Base-by-base conservation (phyloP, 2,113 vertebrate genomes). In the Scophthalmus maximus region DNA sequence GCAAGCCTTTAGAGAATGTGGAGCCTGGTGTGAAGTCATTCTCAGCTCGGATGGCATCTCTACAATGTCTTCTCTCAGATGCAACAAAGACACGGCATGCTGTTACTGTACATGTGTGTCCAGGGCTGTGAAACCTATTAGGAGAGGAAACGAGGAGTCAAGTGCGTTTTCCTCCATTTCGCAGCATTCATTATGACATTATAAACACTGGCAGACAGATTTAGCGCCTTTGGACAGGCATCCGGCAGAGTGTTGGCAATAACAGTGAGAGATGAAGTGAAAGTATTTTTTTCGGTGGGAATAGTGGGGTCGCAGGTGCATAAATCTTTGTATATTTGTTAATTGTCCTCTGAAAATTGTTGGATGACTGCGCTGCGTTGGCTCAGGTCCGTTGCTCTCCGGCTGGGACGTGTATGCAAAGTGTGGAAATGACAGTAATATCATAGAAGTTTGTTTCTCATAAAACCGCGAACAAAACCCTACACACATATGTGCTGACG, bases 181-280 rank as follows among this genome's bases (percentile, higher is more conserved):
- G 64, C 75, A 67, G 71, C 70, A 78, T 79, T 76, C 52, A 62
- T 47, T 53, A 68, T 81, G 79, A 88, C 58, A 60, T 79, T 82
- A 68, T 90, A 89, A 89, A 92, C 81, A 90, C 65, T 26, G 63
- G 76, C 51, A 60, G 49, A 47, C 70, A 76, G 86, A 87, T 88
- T 86, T 85, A 87, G 57, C 74, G 78, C 27, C 44, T 73, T 83
- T 86, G 81, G 77, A 79, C 82, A 75, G 72, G 68, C 64, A 74
- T 88, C 86, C 59, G 79, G 79, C 74, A 73, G 67, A 71, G 55
- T 20, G 62, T 64, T 85, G 88, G 82, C 81, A 78, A 68, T 72
- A 69, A 83, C 71, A 72, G 40, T 63, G 67, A 75, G 82, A 84
- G 40, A 73, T 63, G 58, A 74, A 74, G 67, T 69, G 60, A 82